Percentiles rank a stretch among this genome's conserved stretches.
Conservation (phyloP, 2,113 vertebrate species). For the Anoura caudifer region DNA sequence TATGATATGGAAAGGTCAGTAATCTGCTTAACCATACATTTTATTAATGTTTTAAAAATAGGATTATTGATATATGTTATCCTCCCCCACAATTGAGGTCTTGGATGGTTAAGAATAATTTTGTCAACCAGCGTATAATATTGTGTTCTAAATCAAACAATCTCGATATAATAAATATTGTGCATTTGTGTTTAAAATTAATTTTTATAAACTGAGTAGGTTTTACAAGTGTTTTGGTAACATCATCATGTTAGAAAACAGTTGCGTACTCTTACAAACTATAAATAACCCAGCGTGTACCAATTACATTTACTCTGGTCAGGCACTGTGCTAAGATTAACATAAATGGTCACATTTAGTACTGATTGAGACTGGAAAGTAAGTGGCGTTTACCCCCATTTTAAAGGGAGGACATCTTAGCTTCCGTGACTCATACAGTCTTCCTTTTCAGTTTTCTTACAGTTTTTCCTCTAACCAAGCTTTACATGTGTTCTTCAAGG, state of each 20-base stretch:
- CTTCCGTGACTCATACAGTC: background rate
- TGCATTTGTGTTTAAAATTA: background rate
- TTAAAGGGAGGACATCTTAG: conserved; percentile 11
- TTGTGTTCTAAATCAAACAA: background rate
- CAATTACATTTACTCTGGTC: background rate
- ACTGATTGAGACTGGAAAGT: background rate
- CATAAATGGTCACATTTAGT: background rate
- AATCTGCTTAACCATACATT: background rate
- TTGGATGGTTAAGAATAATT: background rate
- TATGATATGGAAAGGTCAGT: background rate
- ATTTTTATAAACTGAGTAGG: background rate
- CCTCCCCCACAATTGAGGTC: background rate
- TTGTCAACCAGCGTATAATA: background rate
- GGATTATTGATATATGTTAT: background rate
- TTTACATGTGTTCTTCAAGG: background rate
- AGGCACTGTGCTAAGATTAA: background rate
- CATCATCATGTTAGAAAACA: background rate
- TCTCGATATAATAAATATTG: background rate
- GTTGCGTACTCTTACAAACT: background rate
- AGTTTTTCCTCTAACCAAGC: background rate
- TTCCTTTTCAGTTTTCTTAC: background rate
- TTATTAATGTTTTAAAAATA: background rate
- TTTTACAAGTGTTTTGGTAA: background rate
- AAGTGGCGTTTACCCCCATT: background rate
- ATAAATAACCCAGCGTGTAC: background rate